Percentiles rank a stretch among this genome's conserved stretches.
Conservation (phyloP, 2,888 invertebrate genomes). For the Tachina grossa region DNA sequence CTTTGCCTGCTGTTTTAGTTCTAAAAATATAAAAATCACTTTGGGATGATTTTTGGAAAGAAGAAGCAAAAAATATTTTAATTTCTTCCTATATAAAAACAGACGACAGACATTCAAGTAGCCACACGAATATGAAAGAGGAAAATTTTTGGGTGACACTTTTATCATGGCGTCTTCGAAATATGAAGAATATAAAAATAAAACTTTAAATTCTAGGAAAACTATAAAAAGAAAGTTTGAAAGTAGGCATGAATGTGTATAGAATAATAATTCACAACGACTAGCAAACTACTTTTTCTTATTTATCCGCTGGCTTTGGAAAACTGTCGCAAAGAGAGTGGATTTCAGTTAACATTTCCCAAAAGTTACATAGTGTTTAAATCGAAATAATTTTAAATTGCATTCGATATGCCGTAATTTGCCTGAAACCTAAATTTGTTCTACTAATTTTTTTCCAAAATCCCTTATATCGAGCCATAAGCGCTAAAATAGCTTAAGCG, state of each 20-base stretch:
- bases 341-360: too few species aligned
- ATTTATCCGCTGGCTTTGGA: background rate
- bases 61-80: background rate
- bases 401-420: too few species aligned
- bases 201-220: slow-evolving; percentile 46
- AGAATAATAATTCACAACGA: background rate
- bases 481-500: too few species aligned
- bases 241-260: background rate
- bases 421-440: too few species aligned
- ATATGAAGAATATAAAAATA: slow-evolving; percentile 48
- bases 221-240: background rate
- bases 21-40: slow-evolving; percentile 58
- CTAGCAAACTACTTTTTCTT: background rate
- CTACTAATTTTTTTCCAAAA: too few species aligned
- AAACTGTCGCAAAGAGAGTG: background rate
- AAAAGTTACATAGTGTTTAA: too few species aligned
- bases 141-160: slow-evolving; percentile 57
- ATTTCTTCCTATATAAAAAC: background rate
- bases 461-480: too few species aligned
- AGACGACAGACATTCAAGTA: background rate
- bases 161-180: slow-evolving; percentile 56
- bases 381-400: too few species aligned
- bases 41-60: slow-evolving; percentile 27
- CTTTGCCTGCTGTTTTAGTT: background rate
- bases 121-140: slow-evolving; percentile 4